A percentile compares a stretch with the other conserved stretches of the same genome.
Conservation (phyloP, 2,113 vertebrate genomes). For the Alouatta palliata region DNA sequence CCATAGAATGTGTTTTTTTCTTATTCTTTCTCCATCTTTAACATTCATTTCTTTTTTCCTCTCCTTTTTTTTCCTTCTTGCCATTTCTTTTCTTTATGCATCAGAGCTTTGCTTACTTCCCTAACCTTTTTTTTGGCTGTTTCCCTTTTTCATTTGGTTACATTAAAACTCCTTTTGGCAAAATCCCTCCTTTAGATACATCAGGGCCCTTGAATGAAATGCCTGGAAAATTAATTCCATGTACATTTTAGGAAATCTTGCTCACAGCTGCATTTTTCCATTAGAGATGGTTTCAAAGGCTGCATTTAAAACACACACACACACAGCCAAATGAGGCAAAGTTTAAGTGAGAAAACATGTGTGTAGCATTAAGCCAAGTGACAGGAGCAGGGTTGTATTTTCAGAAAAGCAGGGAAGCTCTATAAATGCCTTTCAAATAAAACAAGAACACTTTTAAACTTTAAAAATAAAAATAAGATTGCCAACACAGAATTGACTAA, state of each 20-base stretch:
- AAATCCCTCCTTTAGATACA: slow-evolving; percentile 74
- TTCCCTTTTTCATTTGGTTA: slow-evolving; percentile 53
- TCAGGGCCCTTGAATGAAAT: slow-evolving; percentile 80
- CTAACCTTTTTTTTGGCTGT: not conserved
- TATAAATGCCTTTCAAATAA: slow-evolving; percentile 69
- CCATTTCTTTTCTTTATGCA: not conserved
- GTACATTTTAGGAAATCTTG: slow-evolving; percentile 89
- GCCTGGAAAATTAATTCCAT: slow-evolving; percentile 88
- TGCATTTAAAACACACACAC: slow-evolving; percentile 69
- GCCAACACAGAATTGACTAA: slow-evolving; percentile 50
- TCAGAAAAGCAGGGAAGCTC: slow-evolving; percentile 75
- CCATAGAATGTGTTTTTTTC: not conserved
- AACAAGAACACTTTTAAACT: slow-evolving; percentile 65
- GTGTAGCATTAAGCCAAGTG: slow-evolving; percentile 83
- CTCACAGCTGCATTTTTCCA: slow-evolving; percentile 93
- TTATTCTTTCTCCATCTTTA: not conserved
- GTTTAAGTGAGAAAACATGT: slow-evolving; percentile 88
- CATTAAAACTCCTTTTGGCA: slow-evolving; percentile 75
- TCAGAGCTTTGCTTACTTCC: not conserved
- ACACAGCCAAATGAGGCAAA: slow-evolving; percentile 84
- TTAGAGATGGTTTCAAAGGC: slow-evolving; percentile 90
- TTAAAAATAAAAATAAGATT: slow-evolving; percentile 62
- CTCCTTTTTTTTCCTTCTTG: not conserved
- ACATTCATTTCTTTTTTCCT: not conserved
- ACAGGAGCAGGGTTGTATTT: slow-evolving; percentile 71